Percentiles rank a stretch among this genome's conserved stretches.
Evolutionary conservation across 2,888 invertebrate species (phyloP).

Genomic region (Drosophila atroscutellata): DNA sequence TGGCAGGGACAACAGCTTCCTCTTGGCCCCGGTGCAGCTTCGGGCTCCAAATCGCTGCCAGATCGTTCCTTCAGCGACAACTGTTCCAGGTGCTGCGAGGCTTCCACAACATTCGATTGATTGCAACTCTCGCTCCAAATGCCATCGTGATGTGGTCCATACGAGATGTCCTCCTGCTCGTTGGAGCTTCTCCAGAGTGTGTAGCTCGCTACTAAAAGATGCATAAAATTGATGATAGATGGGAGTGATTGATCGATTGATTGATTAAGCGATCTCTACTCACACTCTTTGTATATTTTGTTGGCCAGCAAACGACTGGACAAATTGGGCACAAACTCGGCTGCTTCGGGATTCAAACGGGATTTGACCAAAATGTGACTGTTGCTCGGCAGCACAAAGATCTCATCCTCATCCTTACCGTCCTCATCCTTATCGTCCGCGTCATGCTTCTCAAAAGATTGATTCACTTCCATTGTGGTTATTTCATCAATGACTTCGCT

Average conservation of each 20-base stretch:
- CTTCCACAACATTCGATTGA: not conserved
- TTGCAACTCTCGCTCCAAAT: slow-evolving; percentile 61
- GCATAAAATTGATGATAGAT: not conserved
- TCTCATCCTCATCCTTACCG: not conserved
- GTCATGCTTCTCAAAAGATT: slow-evolving; percentile 3
- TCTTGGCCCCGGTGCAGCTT: not conserved
- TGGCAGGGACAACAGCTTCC: slow-evolving; percentile 42
- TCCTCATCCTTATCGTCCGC: not conserved
- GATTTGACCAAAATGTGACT: slow-evolving; percentile 37
- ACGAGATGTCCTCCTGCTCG: slow-evolving; percentile 37
- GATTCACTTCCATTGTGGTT: slow-evolving; percentile 18
- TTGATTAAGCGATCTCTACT: slow-evolving; percentile 1
- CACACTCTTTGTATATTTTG: slow-evolving; percentile 51
- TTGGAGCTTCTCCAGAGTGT: slow-evolving; percentile 52
- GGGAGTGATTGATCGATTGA: not conserved
- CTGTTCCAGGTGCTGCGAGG: not conserved
- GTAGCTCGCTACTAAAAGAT: slow-evolving; percentile 45
- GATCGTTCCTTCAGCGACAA: slow-evolving; percentile 19
- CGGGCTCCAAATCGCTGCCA: not conserved
- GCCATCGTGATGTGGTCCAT: slow-evolving; percentile 55
- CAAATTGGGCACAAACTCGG: slow-evolving; percentile 63
- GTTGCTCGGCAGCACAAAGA: slow-evolving; percentile 18
- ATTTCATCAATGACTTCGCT: slow-evolving; percentile 16
- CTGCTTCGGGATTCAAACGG: slow-evolving; percentile 67
- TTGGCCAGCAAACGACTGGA: slow-evolving; percentile 27